Percentiles rank a stretch among this genome's conserved stretches.
These are phyloP conservation scores for Tetraodon nigroviridis DNA, from an alignment of 2,113 vertebrate species.

Conservation along the genomic window DNA sequence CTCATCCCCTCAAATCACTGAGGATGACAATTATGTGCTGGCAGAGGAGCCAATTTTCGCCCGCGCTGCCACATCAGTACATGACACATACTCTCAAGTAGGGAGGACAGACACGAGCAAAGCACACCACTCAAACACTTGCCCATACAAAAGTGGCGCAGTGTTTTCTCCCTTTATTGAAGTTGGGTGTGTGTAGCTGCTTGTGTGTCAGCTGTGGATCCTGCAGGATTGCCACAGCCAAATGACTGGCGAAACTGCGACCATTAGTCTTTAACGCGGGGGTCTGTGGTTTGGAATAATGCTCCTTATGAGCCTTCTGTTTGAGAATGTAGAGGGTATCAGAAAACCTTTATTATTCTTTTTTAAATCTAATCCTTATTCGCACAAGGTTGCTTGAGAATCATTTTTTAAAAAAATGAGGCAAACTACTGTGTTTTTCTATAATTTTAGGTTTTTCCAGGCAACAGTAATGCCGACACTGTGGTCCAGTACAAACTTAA, in stretches of 20 bases:
- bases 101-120: conserved; percentile 15
- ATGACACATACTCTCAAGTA: conserved; percentile 22
- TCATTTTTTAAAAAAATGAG: not conserved
- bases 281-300: conserved; percentile 47
- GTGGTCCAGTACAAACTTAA: conserved; percentile 66
- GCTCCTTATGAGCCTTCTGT: conserved; percentile 20
- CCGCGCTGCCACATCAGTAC: conserved; percentile 29
- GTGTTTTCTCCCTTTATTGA: not conserved
- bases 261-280: conserved; percentile 45
- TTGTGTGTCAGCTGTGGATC: conserved; percentile 14
- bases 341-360: not conserved
- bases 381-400: too few relatives aligned
- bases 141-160: conserved; percentile 11
- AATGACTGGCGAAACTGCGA: conserved; percentile 43
- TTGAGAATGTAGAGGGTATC: conserved; percentile 28
- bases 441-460: conserved; percentile 55
- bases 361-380: not conserved
- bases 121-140: conserved; percentile 10
- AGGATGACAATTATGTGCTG: conserved; percentile 46
- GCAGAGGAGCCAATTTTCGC: conserved; percentile 38
- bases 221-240: conserved; percentile 28
- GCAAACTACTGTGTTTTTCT: not conserved
- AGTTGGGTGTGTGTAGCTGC: conserved; percentile 6
- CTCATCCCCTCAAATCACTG: conserved; percentile 51
- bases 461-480: conserved; percentile 67